Evolutionary conservation across 2,888 invertebrate genomes (phyloP).

Genomic region (Parasteatoda lunata): DNA sequence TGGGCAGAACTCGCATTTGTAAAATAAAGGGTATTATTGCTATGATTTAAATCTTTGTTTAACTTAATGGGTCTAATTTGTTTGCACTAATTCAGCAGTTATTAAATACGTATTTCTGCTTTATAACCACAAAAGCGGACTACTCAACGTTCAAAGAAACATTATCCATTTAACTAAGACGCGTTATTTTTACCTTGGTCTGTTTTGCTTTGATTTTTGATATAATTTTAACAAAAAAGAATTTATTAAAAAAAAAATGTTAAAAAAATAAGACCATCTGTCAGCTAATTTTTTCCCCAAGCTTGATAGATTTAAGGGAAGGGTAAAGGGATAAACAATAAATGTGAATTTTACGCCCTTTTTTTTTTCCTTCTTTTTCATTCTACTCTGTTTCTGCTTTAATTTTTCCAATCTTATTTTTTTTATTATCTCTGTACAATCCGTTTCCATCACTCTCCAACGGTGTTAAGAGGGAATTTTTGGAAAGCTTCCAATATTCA

Average conservation of each 20-base stretch:
- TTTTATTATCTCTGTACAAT: conserved; percentile 8
- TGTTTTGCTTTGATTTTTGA: too few relatives aligned
- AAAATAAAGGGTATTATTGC: too few relatives aligned
- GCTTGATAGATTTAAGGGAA: not conserved
- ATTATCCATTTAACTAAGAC: too few relatives aligned
- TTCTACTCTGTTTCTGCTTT: not conserved
- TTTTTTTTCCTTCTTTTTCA: not conserved
- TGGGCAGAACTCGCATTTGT: too few relatives aligned
- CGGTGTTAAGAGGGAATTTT: conserved; percentile 38
- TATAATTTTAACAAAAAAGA: not conserved
- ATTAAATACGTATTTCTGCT: too few relatives aligned
- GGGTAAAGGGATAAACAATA: conserved; percentile 41
- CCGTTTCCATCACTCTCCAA: conserved; percentile 14
- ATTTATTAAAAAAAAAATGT: not conserved
- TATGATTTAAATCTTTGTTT: too few relatives aligned
- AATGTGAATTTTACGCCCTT: conserved; percentile 38
- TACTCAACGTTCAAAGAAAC: too few relatives aligned
- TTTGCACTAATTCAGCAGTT: too few relatives aligned
- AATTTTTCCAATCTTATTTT: not conserved
- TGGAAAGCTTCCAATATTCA: conserved; percentile 55
- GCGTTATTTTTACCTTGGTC: too few relatives aligned
- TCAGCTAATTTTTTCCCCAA: conserved; percentile 47
- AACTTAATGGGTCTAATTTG: too few relatives aligned
- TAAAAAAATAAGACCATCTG: conserved; percentile 25
- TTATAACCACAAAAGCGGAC: too few relatives aligned